Conservation (phyloP, 2,797 vertebrate species). For the Cossypha caffra region DNA sequence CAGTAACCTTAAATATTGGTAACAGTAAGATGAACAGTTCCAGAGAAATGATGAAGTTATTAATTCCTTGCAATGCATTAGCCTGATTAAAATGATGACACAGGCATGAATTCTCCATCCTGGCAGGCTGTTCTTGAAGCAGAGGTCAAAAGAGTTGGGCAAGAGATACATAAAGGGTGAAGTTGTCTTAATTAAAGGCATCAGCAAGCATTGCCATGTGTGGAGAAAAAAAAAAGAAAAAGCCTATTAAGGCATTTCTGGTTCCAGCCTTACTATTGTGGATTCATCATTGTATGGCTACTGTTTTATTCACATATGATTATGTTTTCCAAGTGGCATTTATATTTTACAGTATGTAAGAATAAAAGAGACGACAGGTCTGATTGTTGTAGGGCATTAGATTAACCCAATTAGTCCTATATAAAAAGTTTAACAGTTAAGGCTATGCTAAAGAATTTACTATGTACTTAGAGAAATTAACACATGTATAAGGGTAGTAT, state of each 20-base stretch:
- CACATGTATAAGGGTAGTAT: accelerated
- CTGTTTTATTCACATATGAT: not conserved
- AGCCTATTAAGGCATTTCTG: not conserved
- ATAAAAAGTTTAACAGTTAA: not conserved
- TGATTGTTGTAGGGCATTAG: not conserved
- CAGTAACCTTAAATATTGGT: not conserved
- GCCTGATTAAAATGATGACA: not conserved
- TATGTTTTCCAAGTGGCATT: not conserved
- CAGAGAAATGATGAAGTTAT: not conserved
- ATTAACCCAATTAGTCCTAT: not conserved
- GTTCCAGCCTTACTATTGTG: not conserved
- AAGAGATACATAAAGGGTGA: not conserved
- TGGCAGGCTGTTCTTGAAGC: not conserved
- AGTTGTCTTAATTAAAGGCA: not conserved
- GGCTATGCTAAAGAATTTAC: not conserved
- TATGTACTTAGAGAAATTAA: not conserved
- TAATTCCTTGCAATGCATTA: not conserved
- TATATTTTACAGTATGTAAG: not conserved
- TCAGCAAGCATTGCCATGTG: not conserved
- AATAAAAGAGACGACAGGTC: not conserved
- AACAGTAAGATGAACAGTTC: not conserved
- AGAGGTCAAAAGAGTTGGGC: not conserved
- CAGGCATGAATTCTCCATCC: not conserved
- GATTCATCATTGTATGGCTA: not conserved
- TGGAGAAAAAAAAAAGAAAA: not conserved